Evolutionary conservation across 1,140 invertebrate genomes (phyloP).

Genomic region (Heliconius melpomene): DNA sequence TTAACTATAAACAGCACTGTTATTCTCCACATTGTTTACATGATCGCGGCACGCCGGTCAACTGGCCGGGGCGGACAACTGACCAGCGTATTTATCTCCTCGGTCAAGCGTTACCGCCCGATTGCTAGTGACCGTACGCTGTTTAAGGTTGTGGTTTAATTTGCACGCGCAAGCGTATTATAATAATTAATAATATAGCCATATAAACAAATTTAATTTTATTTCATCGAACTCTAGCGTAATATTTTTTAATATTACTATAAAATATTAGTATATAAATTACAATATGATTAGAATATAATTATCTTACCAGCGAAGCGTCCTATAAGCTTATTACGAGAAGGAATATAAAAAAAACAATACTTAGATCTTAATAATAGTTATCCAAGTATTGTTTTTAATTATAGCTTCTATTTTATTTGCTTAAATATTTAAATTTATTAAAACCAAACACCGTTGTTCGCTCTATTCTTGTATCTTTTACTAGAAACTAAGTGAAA

Average conservation of each 20-base stretch:
- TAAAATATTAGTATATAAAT: no score
- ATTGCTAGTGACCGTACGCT: conserved; percentile 66
- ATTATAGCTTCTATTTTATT: no score
- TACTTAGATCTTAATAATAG: no score
- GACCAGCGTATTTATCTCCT: conserved; percentile 73
- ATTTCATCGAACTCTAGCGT: no score
- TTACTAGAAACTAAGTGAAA: conserved; percentile 45
- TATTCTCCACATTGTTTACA: conserved; percentile 64
- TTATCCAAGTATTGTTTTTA: no score
- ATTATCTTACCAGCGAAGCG: no score
- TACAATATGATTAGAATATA: no score
- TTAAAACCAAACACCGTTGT: neutral
- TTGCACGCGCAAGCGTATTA: neutral
- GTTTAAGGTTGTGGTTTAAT: conserved; percentile 48
- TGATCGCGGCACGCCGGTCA: conserved; percentile 58
- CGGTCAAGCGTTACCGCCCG: conserved; percentile 66
- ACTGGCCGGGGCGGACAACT: conserved; percentile 61
- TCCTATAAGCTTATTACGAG: no score
- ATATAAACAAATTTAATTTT: no score
- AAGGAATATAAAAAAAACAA: no score
- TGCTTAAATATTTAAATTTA: neutral
- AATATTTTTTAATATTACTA: no score
- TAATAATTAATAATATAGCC: no score
- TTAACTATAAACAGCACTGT: conserved; percentile 55
- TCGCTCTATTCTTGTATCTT: neutral